Evolutionary conservation across 2,888 invertebrate species (phyloP).

Genomic region (Anticlea derivata): DNA sequence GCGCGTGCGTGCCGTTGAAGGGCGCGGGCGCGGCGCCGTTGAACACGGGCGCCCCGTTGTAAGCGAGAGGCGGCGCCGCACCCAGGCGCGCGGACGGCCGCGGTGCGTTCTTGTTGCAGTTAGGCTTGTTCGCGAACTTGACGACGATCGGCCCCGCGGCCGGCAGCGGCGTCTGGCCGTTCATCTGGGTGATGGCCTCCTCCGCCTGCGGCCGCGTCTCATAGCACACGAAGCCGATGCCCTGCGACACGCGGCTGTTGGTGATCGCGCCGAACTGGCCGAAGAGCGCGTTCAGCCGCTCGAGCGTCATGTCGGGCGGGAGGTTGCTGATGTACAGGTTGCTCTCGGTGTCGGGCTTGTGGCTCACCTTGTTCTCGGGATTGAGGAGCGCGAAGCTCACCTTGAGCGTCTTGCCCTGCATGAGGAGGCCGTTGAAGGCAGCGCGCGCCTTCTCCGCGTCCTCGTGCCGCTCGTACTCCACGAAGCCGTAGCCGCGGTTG

Average conservation of each 20-base stretch:
- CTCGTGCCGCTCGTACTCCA: conserved; percentile 80
- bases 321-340: conserved; percentile 81
- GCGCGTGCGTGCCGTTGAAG: conserved; percentile 60
- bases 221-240: conserved; percentile 80
- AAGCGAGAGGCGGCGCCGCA: conserved; percentile 61
- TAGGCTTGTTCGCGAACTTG: conserved; percentile 80
- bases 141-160: conserved; percentile 75
- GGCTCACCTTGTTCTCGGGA: conserved; percentile 79
- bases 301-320: conserved; percentile 80
- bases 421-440: conserved; percentile 79
- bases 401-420: conserved; percentile 81
- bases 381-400: conserved; percentile 81
- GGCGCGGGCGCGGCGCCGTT: conserved; percentile 67
- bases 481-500: conserved; percentile 80
- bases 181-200: conserved; percentile 75
- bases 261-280: conserved; percentile 74
- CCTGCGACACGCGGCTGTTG: conserved; percentile 79
- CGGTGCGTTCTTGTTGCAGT: conserved; percentile 69
- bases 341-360: conserved; percentile 79
- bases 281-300: conserved; percentile 74
- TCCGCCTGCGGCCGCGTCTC: conserved; percentile 75
- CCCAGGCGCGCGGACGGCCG: conserved; percentile 65
- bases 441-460: conserved; percentile 81
- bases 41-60: conserved; percentile 72
- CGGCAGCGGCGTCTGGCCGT: conserved; percentile 73